phyloP scores from a whole-genome alignment of 2,888 invertebrate species.

The Eupithecia exiguata region DNA sequence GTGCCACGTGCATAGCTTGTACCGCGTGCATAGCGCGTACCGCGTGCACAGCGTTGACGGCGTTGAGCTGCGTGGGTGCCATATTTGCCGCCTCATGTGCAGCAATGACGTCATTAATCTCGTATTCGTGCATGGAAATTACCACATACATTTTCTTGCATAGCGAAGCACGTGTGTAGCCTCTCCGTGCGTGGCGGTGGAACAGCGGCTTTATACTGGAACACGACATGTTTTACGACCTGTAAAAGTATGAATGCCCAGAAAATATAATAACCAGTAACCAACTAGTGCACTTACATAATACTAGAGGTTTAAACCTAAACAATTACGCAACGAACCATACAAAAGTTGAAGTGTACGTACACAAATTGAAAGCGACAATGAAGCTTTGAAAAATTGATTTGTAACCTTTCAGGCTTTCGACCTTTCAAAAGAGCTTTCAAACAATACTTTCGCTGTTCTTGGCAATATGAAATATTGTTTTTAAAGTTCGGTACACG shows the following conservation, averaged over 20 bases:
- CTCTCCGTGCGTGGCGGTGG: too few relatives aligned
- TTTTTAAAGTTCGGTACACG: constrained; percentile 18
- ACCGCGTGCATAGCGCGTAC: too few relatives aligned
- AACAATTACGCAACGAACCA: constrained; percentile 49
- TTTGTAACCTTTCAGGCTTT: constrained; percentile 55
- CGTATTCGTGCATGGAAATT: too few relatives aligned
- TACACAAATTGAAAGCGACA: constrained; percentile 58
- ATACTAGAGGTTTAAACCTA: constrained; percentile 41
- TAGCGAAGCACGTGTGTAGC: too few relatives aligned
- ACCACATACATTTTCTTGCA: too few relatives aligned
- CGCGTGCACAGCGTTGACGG: too few relatives aligned
- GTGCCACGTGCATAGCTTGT: too few relatives aligned
- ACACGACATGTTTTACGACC: constrained; percentile 6
- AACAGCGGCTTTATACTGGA: too few relatives aligned
- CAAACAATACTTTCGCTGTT: constrained; percentile 64
- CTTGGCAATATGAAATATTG: constrained; percentile 56
- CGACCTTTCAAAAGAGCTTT: constrained; percentile 58
- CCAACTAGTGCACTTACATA: constrained; percentile 48
- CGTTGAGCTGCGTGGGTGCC: too few relatives aligned
- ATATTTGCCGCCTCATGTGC: too few relatives aligned
- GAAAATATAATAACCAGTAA: constrained; percentile 52
- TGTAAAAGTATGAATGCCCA: constrained; percentile 40
- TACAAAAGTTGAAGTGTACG: constrained; percentile 52
- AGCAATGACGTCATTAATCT: too few relatives aligned
- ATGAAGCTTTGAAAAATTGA: constrained; percentile 60